Conservation (phyloP, 2,888 invertebrate genomes). For the Athalia circularis region DNA sequence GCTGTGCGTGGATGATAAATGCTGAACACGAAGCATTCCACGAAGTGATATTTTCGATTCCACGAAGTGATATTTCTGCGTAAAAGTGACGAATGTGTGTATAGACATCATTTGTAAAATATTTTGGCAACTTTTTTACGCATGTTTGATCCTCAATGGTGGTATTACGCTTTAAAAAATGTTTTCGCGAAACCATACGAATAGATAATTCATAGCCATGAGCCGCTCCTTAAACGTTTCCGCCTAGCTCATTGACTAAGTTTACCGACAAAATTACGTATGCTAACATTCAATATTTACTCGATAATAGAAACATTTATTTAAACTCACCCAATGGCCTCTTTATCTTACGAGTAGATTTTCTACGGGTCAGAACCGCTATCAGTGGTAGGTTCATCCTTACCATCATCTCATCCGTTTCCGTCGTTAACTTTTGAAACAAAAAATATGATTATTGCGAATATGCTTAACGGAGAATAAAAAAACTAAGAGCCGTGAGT, state of each 20-base stretch:
- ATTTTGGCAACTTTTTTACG: slow-evolving; percentile 10
- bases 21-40: too few relatives aligned
- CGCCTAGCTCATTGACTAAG: slow-evolving; percentile 23
- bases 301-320: slow-evolving; percentile 1
- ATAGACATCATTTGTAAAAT: background rate
- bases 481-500: background rate
- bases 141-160: slow-evolving; percentile 6
- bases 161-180: background rate
- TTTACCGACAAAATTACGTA: background rate
- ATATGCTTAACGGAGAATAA: background rate
- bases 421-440: background rate
- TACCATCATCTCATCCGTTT: background rate
- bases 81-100: too few relatives aligned
- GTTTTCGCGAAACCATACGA: background rate
- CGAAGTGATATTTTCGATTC: too few relatives aligned
- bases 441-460: background rate
- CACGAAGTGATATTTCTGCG: too few relatives aligned
- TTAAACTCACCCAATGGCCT: background rate
- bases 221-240: slow-evolving; percentile 25
- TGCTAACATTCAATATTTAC: slow-evolving; percentile 12
- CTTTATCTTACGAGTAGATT: background rate
- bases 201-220: slow-evolving; percentile 9
- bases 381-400: background rate
- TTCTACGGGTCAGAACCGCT: slow-evolving; percentile 2
- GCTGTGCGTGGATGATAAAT: too few relatives aligned